Percentiles rank a stretch among this genome's conserved stretches.
Evolutionary conservation across 2,888 invertebrate species (phyloP).

Genomic region (Drosophila atroscutellata): DNA sequence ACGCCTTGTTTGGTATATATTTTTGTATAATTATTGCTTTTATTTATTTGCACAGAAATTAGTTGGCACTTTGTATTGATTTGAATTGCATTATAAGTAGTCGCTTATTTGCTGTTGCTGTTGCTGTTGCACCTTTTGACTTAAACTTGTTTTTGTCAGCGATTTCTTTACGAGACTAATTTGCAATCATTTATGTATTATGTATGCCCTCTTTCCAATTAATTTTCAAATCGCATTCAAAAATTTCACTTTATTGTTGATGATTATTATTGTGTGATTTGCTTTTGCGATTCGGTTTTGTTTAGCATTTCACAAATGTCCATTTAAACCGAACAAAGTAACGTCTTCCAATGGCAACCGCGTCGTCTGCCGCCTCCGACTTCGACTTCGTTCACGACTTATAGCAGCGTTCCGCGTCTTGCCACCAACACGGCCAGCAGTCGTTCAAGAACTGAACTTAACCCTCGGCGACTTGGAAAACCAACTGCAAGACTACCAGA

Average conservation of each 20-base stretch:
- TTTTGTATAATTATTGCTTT: constrained; percentile 13
- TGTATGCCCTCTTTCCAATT: constrained; percentile 51
- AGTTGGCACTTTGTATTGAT: constrained; percentile 38
- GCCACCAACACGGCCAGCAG: constrained; percentile 76
- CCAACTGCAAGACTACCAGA: constrained; percentile 51
- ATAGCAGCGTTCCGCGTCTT: constrained; percentile 47
- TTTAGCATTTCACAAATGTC: constrained; percentile 57
- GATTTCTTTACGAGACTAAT: constrained; percentile 55
- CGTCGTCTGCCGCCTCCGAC: constrained; percentile 41
- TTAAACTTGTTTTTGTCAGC: constrained; percentile 42
- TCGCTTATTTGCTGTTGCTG: constrained; percentile 21
- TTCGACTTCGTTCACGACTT: constrained; percentile 36
- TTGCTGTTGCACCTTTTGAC: constrained; percentile 29
- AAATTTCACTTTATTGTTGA: constrained; percentile 63
- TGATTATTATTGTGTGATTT: constrained; percentile 21
- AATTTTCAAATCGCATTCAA: constrained; percentile 53
- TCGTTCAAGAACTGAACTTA: constrained; percentile 76
- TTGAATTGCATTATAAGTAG: constrained; percentile 46
- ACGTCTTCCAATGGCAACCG: constrained; percentile 51
- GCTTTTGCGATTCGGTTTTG: constrained; percentile 31
- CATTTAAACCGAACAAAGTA: constrained; percentile 45
- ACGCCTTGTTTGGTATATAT: constrained; percentile 26
- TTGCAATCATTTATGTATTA: constrained; percentile 47
- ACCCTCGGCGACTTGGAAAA: constrained; percentile 38
- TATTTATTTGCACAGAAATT: constrained; percentile 39